Base-by-base conservation (phyloP, 2,797 vertebrate species). In the Phrynocephalus vlangalii region DNA sequence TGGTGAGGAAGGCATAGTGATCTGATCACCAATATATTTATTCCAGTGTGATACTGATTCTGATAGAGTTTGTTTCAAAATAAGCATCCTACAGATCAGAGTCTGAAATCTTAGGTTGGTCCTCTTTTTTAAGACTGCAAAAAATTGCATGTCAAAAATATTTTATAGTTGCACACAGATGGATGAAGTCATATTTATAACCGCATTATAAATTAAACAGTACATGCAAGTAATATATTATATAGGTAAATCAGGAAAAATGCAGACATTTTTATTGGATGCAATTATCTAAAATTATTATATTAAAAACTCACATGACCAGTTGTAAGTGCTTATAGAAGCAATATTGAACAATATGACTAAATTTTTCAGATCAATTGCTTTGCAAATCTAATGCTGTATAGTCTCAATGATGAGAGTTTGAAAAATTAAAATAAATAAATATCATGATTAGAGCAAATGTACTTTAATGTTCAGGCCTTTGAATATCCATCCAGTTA, bases 171-270 rank as follows among this genome's bases (percentile, higher is more conserved):
- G 80, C 66, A 0, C 1, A 78, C 48, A 48, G 73, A 82, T 30
- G 10, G 24, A 24, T 0, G 0, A 67, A 24, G 0, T 0, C 0
- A 0, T 67, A 10, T 70, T 1, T n/a, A 73, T 13, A 87, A 80
- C 0, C 10, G 68, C 24, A 8, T 6, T 7, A 22, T 77, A 13
- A 9, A 73, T 48, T 60, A 75, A 84, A 63, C 70, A 60, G 77
- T 44, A 48, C 13, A 50, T 56, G 20, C 22, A 81, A 83, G 48
- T 1, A 15, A 85, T 0, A 38, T 28, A 0, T 1, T 0, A 38
- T 28, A 0, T 1, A 3, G 0, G 72, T 52, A 6, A 30, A 9
- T 8, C 10, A 72, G 8, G 3, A 78, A 2, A 79, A 73, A 71
- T 0, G 28, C 0, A 72, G 50, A 33, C 15, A 18, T 9, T 1